Conservation (phyloP, 2,797 vertebrate genomes). For the Apogon talboti region DNA sequence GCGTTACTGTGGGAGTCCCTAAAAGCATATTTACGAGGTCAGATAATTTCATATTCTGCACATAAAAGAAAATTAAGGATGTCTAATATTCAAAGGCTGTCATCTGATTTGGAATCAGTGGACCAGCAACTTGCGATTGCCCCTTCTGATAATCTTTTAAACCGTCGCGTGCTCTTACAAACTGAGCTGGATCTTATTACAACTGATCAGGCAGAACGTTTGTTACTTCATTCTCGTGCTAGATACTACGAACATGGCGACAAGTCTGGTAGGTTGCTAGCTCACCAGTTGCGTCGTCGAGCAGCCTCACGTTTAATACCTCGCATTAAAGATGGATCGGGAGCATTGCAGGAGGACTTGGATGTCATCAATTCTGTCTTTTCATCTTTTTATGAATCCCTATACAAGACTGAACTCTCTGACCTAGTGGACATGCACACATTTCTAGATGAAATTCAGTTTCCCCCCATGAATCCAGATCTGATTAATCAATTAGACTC, state of each 20-base stretch:
- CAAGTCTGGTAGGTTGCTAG: not conserved
- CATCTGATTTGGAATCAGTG: not conserved
- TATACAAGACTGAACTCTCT: slow-evolving; percentile 3
- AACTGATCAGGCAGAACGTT: not conserved
- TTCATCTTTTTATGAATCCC: slow-evolving; percentile 3
- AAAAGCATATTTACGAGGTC: slow-evolving; percentile 35
- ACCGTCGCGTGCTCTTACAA: not conserved
- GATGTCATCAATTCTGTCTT: slow-evolving; percentile 19
- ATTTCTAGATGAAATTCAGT: slow-evolving; percentile 6
- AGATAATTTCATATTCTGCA: slow-evolving; percentile 45
- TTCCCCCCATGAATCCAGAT: not conserved
- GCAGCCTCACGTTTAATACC: slow-evolving; percentile 1
- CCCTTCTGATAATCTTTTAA: not conserved
- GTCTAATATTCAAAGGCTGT: slow-evolving; percentile 1
- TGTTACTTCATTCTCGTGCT: not conserved
- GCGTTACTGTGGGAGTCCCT: slow-evolving; percentile 19
- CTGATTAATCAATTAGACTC: not conserved
- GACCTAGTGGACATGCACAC: not conserved
- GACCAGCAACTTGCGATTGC: not conserved
- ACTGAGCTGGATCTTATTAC: slow-evolving; percentile 22
- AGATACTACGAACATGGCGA: not conserved
- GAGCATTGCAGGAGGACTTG: not conserved
- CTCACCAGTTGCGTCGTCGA: slow-evolving; percentile 3
- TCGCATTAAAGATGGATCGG: not conserved
- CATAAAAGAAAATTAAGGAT: slow-evolving; percentile 16